Evolutionary conservation across 2,888 invertebrate genomes (phyloP).

Genomic region (Malachius bipustulatus): DNA sequence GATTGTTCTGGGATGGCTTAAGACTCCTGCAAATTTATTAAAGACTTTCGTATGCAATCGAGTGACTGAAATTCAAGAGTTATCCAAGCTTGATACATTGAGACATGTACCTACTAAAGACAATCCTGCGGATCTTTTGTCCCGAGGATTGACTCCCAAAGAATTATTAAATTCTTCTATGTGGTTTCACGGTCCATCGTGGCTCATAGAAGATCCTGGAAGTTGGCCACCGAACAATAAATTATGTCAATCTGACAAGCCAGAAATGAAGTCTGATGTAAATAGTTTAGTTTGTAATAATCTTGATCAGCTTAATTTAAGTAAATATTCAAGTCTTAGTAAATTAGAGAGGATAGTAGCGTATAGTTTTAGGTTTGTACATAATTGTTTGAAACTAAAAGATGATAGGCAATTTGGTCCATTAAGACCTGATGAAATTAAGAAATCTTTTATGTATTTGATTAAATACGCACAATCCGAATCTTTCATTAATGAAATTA

Average conservation of each 20-base stretch:
- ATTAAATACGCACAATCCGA: conserved; percentile 4
- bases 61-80: conserved; percentile 17
- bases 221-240: no score
- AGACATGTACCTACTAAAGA: conserved; percentile 14
- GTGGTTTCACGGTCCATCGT: conserved; percentile 17
- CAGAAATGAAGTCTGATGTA: no score
- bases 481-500: conserved; percentile 5
- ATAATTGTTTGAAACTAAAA: not conserved
- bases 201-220: no score
- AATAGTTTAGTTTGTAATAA: no score
- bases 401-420: not conserved
- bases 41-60: conserved; percentile 18
- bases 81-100: conserved; percentile 12
- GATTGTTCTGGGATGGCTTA: conserved; percentile 17
- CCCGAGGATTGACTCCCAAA: conserved; percentile 14
- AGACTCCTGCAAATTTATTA: conserved; percentile 13
- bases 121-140: conserved; percentile 18
- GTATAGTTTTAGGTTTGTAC: conserved; percentile 4
- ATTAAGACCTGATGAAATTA: conserved; percentile 5
- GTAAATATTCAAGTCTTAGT: not conserved
- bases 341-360: conserved; percentile 5
- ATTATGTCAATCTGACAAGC: no score
- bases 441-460: not conserved
- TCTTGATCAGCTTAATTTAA: no score
- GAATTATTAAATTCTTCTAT: conserved; percentile 9